A percentile compares a stretch with the other conserved stretches of the same genome.
These are phyloP conservation scores for Pherbina coryleti DNA, from an alignment of 2,888 invertebrate genomes.

Conservation along the genomic window DNA sequence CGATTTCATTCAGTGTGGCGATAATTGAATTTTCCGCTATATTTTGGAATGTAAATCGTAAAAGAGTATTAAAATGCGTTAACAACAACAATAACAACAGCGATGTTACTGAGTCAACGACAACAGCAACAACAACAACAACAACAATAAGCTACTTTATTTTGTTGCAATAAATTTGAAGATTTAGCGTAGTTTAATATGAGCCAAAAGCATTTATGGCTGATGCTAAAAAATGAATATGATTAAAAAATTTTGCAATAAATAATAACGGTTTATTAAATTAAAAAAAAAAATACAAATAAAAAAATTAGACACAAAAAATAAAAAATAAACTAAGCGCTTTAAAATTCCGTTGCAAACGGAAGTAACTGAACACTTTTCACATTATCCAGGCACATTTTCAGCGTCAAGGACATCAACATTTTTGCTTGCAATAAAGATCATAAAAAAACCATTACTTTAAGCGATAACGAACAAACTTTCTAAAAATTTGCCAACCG, in stretches of 20 bases:
- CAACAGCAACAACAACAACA: conserved; percentile 19
- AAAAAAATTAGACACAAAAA: not conserved
- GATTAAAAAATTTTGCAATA: not conserved
- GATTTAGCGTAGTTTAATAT: conserved; percentile 21
- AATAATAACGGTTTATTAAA: not conserved
- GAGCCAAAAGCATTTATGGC: not conserved
- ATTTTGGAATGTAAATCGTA: conserved; percentile 24
- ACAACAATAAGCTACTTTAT: conserved; percentile 1
- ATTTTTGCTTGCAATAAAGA: too few relatives aligned
- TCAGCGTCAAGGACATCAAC: conserved; percentile 3
- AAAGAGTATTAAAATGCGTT: conserved; percentile 33
- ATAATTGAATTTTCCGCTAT: conserved; percentile 31
- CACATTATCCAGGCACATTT: not conserved
- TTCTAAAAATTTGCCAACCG: conserved; percentile 1
- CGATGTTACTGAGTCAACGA: not conserved
- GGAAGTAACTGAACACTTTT: not conserved
- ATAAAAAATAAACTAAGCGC: not conserved
- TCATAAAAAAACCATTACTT: not conserved
- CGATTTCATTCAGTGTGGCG: not conserved
- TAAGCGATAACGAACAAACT: not conserved
- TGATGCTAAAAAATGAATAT: not conserved
- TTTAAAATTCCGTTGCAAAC: not conserved
- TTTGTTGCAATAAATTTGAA: conserved; percentile 27
- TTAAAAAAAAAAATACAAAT: not conserved
- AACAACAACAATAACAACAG: not conserved